Evolutionary conservation across 2,797 vertebrate genomes (phyloP).

Genomic region (Onychomys torridus): DNA sequence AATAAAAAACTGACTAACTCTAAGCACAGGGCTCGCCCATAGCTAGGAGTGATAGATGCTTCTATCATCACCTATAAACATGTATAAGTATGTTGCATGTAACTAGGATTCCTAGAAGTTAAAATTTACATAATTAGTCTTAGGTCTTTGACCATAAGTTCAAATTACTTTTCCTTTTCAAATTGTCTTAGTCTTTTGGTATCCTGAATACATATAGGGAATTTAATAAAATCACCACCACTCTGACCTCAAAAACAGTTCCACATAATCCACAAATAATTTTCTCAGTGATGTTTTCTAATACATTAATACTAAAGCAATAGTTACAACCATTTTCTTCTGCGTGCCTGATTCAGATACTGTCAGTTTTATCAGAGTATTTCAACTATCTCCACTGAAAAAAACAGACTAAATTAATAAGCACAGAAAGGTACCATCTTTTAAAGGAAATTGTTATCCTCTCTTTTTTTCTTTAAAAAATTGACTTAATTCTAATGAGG

Average conservation of each 20-base stretch:
- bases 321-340: not conserved
- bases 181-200: not conserved
- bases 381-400: not conserved
- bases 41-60: not conserved
- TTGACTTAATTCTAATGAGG: not conserved
- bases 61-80: not conserved
- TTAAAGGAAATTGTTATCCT: not conserved
- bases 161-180: not conserved
- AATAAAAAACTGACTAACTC: not conserved
- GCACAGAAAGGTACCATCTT: not conserved
- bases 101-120: not conserved
- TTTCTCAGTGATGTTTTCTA: not conserved
- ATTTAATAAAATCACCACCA: not conserved
- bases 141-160: no score
- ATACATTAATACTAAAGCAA: not conserved
- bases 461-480: not conserved
- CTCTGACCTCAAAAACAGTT: not conserved
- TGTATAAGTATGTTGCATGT: not conserved
- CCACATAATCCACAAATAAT: not conserved
- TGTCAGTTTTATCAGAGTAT: not conserved
- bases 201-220: no score
- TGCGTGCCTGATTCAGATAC: not conserved
- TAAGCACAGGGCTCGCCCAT: rapidly evolving
- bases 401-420: not conserved
- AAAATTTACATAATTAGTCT: not conserved